These are phyloP conservation scores for Dipodomys merriami DNA, from an alignment of 2,113 vertebrate genomes.

Conservation along the genomic window DNA sequence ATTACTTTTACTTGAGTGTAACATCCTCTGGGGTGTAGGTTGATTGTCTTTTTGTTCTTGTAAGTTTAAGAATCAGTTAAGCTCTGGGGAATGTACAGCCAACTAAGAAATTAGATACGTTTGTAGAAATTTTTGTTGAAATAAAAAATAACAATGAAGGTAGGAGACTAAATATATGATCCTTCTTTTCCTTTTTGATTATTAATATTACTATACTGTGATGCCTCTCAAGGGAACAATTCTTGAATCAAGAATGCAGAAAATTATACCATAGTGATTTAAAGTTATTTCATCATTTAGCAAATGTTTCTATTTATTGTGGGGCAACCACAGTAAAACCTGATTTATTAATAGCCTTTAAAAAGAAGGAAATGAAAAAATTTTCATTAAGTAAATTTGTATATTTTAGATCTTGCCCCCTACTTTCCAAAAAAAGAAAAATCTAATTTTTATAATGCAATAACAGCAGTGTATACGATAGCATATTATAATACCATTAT, in stretches of 20 bases:
- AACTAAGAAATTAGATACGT: not conserved
- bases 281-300: not conserved
- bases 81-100: not conserved
- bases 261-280: slow-evolving; percentile 35
- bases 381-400: not conserved
- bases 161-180: not conserved
- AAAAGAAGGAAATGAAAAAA: not conserved
- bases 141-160: not conserved
- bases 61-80: not conserved
- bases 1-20: not conserved
- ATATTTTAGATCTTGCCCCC: slow-evolving; percentile 23
- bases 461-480: not conserved
- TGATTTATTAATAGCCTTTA: slow-evolving; percentile 37
- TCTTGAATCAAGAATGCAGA: slow-evolving; percentile 2
- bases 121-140: not conserved
- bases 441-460: not conserved
- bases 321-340: slow-evolving; percentile 27
- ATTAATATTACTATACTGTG: not conserved
- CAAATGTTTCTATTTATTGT: not conserved
- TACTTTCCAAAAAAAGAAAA: not conserved
- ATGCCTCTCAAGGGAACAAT: not conserved
- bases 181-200: not conserved
- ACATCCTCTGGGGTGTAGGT: not conserved
- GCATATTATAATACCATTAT: no score
- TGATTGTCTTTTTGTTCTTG: not conserved